Percentiles rank a stretch among this genome's conserved stretches.
Conservation (phyloP, 2,888 invertebrate species). For the Pristionchus arcanus region DNA sequence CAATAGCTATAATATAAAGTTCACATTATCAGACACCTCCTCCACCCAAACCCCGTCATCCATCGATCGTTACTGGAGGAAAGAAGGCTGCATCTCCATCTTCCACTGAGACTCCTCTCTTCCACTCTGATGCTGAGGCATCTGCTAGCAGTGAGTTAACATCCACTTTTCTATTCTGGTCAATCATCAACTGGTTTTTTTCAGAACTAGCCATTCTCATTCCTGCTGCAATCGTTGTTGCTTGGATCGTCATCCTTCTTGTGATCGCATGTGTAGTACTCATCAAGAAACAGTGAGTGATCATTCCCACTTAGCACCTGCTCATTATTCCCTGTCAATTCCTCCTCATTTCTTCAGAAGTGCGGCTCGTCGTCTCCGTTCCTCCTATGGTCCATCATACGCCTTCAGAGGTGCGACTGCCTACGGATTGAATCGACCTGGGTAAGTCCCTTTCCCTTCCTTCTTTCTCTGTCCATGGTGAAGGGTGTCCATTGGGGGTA, state of each 20-base stretch:
- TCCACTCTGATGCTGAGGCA: neutral
- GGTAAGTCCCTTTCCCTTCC: neutral
- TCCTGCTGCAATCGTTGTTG: conserved; percentile 76
- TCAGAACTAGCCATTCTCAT: conserved; percentile 74
- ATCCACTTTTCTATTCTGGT: neutral
- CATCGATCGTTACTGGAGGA: conserved; percentile 44
- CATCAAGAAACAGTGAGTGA: conserved; percentile 67
- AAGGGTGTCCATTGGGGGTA: neutral
- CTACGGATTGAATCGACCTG: conserved; percentile 25
- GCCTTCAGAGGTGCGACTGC: conserved; percentile 19
- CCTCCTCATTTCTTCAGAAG: conserved; percentile 20
- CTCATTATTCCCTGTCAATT: neutral
- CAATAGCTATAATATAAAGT: neutral
- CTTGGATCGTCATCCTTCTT: conserved; percentile 77
- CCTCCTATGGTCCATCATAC: conserved; percentile 47
- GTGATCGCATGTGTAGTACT: conserved; percentile 77
- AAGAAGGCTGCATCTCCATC: conserved; percentile 20
- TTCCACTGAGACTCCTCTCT: conserved; percentile 3
- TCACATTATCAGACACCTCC: neutral
- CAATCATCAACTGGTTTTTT: neutral
- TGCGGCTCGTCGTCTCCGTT: conserved; percentile 37
- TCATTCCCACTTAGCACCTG: neutral
- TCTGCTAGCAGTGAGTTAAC: neutral
- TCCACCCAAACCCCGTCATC: conserved; percentile 2
- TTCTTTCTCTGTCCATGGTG: neutral